These are phyloP conservation scores for Lasiommata megera DNA, from an alignment of 2,888 invertebrate species.

Conservation along the genomic window DNA sequence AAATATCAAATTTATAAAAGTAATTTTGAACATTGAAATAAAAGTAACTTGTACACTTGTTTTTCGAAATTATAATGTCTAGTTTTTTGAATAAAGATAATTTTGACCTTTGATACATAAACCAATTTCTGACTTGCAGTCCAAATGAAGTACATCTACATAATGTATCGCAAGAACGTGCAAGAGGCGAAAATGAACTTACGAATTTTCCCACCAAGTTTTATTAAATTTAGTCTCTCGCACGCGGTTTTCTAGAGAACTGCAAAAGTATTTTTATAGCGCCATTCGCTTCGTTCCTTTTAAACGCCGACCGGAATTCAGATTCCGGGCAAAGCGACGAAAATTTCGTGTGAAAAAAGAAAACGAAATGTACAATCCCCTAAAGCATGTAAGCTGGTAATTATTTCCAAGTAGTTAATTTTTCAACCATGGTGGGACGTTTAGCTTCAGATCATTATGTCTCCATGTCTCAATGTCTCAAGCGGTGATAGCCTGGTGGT, in stretches of 20 bases:
- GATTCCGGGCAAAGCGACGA: neutral
- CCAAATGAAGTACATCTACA: no score
- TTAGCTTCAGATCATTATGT: no score
- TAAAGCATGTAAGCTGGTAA: neutral
- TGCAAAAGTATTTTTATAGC: neutral
- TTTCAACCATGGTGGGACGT: neutral
- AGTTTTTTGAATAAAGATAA: no score
- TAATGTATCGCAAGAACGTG: neutral
- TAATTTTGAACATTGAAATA: no score
- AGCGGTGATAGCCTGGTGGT: no score
- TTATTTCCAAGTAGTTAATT: neutral
- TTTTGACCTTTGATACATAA: no score
- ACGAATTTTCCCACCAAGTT: neutral
- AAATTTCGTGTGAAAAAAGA: neutral
- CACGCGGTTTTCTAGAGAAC: neutral
- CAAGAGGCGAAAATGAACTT: neutral
- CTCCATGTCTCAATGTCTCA: no score
- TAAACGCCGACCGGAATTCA: neutral
- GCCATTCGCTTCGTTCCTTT: neutral
- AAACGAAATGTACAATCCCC: neutral
- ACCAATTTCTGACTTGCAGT: no score
- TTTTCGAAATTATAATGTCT: no score
- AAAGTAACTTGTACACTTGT: no score
- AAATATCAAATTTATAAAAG: no score
- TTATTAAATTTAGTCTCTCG: neutral